Percentiles rank a stretch among this genome's conserved stretches.
Conservation (phyloP, 2,888 invertebrate species). For the Carpatolechia fugitivella region DNA sequence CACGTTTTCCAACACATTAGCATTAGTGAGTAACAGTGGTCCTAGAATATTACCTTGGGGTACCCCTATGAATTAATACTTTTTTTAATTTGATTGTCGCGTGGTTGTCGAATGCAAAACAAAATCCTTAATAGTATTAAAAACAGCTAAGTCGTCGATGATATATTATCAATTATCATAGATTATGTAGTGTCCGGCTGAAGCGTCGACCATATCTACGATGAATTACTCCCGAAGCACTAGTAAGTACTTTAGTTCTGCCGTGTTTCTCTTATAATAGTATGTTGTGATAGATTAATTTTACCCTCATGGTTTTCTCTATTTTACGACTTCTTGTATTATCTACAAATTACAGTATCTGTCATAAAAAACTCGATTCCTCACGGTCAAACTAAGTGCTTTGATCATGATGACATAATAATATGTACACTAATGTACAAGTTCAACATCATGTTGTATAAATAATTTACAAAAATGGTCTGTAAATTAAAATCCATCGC, state of each 20-base stretch:
- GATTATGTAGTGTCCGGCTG: not conserved
- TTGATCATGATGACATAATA: no score
- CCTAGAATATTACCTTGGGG: conserved; percentile 28
- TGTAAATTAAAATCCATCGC: not conserved
- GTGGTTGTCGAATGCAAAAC: not conserved
- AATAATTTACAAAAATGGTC: not conserved
- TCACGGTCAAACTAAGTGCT: no score
- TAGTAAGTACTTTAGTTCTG: conserved; percentile 33
- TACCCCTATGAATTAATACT: conserved; percentile 21
- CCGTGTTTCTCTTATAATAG: not conserved
- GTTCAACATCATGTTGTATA: no score
- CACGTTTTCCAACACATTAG: conserved; percentile 20
- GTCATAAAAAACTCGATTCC: no score
- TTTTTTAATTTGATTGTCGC: not conserved
- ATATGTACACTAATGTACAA: no score
- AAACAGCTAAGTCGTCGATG: not conserved
- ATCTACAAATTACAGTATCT: no score
- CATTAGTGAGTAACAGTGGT: conserved; percentile 25
- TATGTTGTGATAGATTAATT: not conserved
- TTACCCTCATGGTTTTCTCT: no score
- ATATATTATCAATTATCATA: conserved; percentile 7
- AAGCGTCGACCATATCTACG: not conserved
- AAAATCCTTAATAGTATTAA: not conserved
- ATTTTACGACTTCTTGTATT: no score
- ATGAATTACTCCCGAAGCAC: conserved; percentile 43